Evolutionary conservation across 2,888 invertebrate species (phyloP).

Genomic region (Agrotis clavis): DNA sequence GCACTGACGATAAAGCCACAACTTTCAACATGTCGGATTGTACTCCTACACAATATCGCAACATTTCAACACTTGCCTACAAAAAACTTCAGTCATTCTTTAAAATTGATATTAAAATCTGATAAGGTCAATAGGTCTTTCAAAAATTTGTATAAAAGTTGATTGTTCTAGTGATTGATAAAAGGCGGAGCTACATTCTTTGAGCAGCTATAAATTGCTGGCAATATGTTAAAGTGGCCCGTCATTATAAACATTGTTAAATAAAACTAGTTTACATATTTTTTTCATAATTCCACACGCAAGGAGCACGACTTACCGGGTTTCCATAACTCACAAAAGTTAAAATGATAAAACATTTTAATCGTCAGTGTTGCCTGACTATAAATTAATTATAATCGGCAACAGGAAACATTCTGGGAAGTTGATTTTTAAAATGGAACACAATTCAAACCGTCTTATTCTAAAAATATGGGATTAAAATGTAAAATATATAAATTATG

Average conservation of each 20-base stretch:
- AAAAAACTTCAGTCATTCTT: constrained; percentile 77
- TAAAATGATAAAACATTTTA: constrained; percentile 59
- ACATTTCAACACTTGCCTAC: constrained; percentile 72
- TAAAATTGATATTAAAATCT: constrained; percentile 65
- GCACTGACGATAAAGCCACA: constrained; percentile 84
- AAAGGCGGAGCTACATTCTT: constrained; percentile 60
- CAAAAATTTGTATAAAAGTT: constrained; percentile 62
- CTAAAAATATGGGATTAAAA: constrained; percentile 78
- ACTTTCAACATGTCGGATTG: constrained; percentile 71
- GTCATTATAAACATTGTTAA: constrained; percentile 54
- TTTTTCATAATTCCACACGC: constrained; percentile 57
- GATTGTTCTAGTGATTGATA: constrained; percentile 54
- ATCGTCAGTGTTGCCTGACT: constrained; percentile 68
- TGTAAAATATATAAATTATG: constrained; percentile 81
- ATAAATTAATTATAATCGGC: constrained; percentile 62
- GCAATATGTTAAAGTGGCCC: constrained; percentile 56
- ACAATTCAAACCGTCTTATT: constrained; percentile 77
- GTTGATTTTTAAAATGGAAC: constrained; percentile 64
- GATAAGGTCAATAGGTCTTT: constrained; percentile 62
- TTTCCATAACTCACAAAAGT: constrained; percentile 55
- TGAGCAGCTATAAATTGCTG: constrained; percentile 52
- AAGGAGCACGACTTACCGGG: constrained; percentile 53
- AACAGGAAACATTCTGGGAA: constrained; percentile 62
- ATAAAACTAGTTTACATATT: constrained; percentile 56
- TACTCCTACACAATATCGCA: constrained; percentile 73